Evolutionary conservation across 2,888 invertebrate species (phyloP), one percentile per base, ranked within the genome.

Genomic region (Carterocephalus palaemon): DNA sequence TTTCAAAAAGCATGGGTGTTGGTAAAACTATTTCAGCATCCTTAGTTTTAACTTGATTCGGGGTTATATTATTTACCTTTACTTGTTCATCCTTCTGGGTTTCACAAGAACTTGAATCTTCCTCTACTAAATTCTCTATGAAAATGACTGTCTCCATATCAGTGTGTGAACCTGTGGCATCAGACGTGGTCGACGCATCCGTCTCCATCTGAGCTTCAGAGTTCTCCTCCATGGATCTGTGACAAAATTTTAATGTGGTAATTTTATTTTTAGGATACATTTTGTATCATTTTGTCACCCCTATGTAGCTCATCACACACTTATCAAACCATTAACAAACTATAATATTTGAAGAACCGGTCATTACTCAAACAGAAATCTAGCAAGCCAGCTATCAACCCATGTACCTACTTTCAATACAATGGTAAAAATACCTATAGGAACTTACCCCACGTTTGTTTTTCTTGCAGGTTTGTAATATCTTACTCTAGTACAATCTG

Each of bases 171-270:
- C 67, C 72, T 9, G 72, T 63, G 36, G 70, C 64, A 52, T 82
- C 80, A 22, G 79, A 79, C 34, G 81, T 80, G 15, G 84, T 80
- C 20, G 84, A 75, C 47, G 83, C 80, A 50, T 82, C 79, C 32
- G 80, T 79, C 63, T 83, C 84, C 80, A 81, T 79, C 62, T 75
- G 75, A 46, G 64, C 56, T 51, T 78, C 78, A 50, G 82, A 60
- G 53, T 58, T 71, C 56, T 84, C 83, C 57, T 82, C 84, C 84
- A 83, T 84, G 57, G n/a, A 69, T 70, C 81, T 83, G 74, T 50
- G 65, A 59, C 51, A 70, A 56, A 33, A 75, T 72, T 73, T 72
- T 56, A 71, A 74, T 6, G 10, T 38, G 26, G 17, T 24, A 13
- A n/a, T n/a, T 16, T 36, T 15, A 15, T 7, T 36, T 10, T 12